phyloP scores from a whole-genome alignment of 2,888 invertebrate species.

The Lasiommata megera region DNA sequence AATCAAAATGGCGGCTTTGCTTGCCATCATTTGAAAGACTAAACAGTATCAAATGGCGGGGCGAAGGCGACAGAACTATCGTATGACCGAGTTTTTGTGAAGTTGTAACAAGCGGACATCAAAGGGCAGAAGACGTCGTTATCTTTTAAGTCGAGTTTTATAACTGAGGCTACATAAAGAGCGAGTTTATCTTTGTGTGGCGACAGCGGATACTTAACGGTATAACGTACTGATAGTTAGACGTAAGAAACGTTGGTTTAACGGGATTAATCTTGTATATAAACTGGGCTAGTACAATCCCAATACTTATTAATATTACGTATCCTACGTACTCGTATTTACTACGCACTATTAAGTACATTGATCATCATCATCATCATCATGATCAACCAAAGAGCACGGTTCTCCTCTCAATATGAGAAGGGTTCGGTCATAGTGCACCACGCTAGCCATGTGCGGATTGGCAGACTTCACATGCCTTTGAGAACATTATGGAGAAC shows the following conservation, averaged over 20 bases:
- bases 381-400: too few species aligned
- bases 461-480: too few species aligned
- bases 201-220: slow-evolving; percentile 16
- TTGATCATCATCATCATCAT: too few species aligned
- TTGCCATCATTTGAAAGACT: slow-evolving; percentile 4
- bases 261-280: background rate
- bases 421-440: too few species aligned
- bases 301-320: too few species aligned
- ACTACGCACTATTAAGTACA: too few species aligned
- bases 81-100: slow-evolving; percentile 33
- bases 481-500: too few species aligned
- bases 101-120: slow-evolving; percentile 37
- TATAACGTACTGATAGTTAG: background rate
- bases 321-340: too few species aligned
- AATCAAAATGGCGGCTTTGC: background rate
- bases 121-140: slow-evolving; percentile 34
- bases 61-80: slow-evolving; percentile 29
- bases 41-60: slow-evolving; percentile 26
- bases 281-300: background rate
- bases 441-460: too few species aligned
- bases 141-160: slow-evolving; percentile 35
- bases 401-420: too few species aligned
- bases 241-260: slow-evolving; percentile 6
- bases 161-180: slow-evolving; percentile 26
- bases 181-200: slow-evolving; percentile 24